Conservation (phyloP, 2,113 vertebrate genomes). For the Onychostoma macrolepis region DNA sequence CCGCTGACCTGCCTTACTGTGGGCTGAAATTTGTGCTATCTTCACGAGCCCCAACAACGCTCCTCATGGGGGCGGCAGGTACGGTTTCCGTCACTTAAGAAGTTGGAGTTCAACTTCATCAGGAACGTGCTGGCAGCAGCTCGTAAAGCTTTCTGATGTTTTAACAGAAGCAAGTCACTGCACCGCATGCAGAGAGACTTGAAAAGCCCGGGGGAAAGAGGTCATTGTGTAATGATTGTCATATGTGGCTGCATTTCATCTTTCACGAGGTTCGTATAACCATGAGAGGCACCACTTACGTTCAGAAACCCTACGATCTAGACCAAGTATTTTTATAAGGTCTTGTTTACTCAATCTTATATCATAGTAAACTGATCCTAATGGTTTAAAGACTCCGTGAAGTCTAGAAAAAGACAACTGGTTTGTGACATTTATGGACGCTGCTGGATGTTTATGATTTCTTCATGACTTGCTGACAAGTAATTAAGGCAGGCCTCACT, state of each 20-base stretch:
- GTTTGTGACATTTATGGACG: background rate
- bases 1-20: constrained; percentile 28
- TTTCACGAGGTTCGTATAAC: constrained; percentile 21
- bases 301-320: background rate
- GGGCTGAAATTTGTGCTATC: constrained; percentile 43
- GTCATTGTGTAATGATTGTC: constrained; percentile 58
- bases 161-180: constrained; percentile 56
- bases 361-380: constrained; percentile 8
- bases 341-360: background rate
- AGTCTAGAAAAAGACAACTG: constrained; percentile 18
- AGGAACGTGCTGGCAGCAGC: constrained; percentile 64
- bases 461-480: background rate
- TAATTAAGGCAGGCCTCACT: background rate
- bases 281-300: constrained; percentile 2
- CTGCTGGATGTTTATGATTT: background rate
- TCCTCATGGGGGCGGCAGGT: constrained; percentile 66
- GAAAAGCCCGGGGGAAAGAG: constrained; percentile 55
- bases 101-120: constrained; percentile 71
- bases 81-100: constrained; percentile 66
- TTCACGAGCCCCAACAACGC: constrained; percentile 62
- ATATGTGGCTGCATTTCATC: constrained; percentile 56
- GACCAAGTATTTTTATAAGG: constrained; percentile 21
- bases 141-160: constrained; percentile 59
- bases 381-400: constrained; percentile 12
- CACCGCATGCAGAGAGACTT: constrained; percentile 67